Evolutionary conservation across 2,888 invertebrate species (phyloP).

Genomic region (Vandiemenella viatica): DNA sequence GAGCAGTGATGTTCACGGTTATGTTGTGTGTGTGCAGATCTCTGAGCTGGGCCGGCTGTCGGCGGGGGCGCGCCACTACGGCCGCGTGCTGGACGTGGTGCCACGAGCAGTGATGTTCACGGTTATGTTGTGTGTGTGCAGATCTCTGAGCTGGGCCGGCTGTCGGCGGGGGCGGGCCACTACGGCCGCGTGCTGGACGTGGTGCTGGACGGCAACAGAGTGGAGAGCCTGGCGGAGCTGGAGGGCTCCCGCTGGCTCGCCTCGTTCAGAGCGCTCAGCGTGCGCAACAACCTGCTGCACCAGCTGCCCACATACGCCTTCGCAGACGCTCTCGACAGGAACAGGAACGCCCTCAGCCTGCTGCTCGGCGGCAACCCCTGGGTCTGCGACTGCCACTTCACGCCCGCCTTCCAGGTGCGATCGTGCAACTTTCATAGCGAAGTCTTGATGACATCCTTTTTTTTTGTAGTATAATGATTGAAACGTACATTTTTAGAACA

Average conservation of each 20-base stretch:
- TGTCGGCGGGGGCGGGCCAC: conserved; percentile 45
- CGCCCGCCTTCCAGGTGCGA: conserved; percentile 54
- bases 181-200: conserved; percentile 56
- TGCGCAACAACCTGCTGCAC: conserved; percentile 53
- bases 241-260: conserved; percentile 68
- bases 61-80: no score
- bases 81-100: not conserved
- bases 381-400: conserved; percentile 68
- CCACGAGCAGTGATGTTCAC: not conserved
- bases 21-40: no score
- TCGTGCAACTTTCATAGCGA: no score
- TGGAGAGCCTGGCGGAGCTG: conserved; percentile 47
- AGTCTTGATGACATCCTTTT: no score
- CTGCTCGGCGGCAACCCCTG: conserved; percentile 64
- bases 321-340: conserved; percentile 60
- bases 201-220: conserved; percentile 59
- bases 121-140: conserved; percentile 22
- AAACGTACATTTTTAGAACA: no score
- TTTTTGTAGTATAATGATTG: no score
- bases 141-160: conserved; percentile 45
- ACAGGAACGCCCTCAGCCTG: conserved; percentile 50
- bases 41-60: no score
- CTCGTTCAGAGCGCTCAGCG: conserved; percentile 59
- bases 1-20: no score
- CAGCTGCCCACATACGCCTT: conserved; percentile 68